Evolutionary conservation across 1,140 invertebrate genomes (phyloP).

Genomic region (Phthorimaea operculella): DNA sequence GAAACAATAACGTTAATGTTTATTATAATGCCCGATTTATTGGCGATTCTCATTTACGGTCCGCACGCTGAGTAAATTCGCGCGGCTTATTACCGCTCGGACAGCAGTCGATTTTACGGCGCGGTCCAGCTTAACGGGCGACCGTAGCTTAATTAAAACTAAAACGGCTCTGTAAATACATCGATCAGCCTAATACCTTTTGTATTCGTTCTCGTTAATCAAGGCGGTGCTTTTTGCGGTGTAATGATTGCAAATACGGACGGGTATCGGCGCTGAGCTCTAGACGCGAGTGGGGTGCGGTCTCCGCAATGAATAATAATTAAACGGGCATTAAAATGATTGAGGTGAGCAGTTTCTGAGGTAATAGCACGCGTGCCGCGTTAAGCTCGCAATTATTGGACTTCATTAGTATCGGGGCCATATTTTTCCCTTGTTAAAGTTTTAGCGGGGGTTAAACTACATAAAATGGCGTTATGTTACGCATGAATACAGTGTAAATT

Average conservation of each 20-base stretch:
- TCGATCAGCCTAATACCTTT: conserved; percentile 32
- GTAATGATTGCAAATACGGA: conserved; percentile 23
- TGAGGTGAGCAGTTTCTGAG: conserved; percentile 29
- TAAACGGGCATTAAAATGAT: conserved; percentile 40
- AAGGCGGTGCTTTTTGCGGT: conserved; percentile 20
- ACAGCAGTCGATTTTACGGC: conserved; percentile 47
- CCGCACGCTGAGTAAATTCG: conserved; percentile 39
- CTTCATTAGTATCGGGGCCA: conserved; percentile 37
- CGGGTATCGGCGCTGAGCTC: conserved; percentile 16
- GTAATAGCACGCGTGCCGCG: conserved; percentile 30
- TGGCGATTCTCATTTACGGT: conserved; percentile 51
- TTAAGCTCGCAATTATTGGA: conserved; percentile 47
- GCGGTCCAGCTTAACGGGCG: conserved; percentile 38
- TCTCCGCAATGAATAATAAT: conserved; percentile 32
- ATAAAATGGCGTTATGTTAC: conserved; percentile 15
- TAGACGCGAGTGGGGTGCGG: conserved; percentile 12
- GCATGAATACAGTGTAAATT: conserved; percentile 9
- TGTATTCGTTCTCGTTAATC: conserved; percentile 28
- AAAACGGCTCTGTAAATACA: conserved; percentile 49
- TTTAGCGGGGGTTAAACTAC: conserved; percentile 16
- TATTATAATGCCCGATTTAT: conserved; percentile 61
- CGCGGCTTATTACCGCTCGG: conserved; percentile 44
- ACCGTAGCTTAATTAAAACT: conserved; percentile 60
- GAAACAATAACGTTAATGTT: conserved; percentile 60
- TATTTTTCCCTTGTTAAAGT: conserved; percentile 33